Percentiles rank a stretch among this genome's conserved stretches.
Conservation (phyloP, 1,140 invertebrate species). For the Paramacrobiotus metropolitanus region DNA sequence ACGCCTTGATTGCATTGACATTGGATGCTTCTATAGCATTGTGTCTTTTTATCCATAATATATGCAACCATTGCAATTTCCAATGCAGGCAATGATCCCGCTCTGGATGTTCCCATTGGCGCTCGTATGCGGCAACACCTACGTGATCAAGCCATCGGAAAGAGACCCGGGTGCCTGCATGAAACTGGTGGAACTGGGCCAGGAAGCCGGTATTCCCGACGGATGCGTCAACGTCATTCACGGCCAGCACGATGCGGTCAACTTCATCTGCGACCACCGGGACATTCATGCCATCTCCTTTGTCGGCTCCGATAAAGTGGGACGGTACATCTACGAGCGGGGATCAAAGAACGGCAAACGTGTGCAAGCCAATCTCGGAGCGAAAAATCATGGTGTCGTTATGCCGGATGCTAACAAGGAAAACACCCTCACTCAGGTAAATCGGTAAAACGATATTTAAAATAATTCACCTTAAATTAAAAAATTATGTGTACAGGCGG, state of each 20-base stretch:
- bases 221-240: conserved; percentile 90
- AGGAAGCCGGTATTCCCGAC: conserved; percentile 70
- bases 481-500: too few species aligned
- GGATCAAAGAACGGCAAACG: conserved; percentile 72
- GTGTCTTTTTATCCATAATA: not conserved
- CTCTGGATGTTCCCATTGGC: conserved; percentile 95
- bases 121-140: conserved; percentile 60
- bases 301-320: conserved; percentile 85
- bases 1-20: too few species aligned
- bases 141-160: conserved; percentile 66
- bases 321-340: conserved; percentile 81
- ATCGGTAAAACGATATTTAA: too few species aligned
- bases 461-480: too few species aligned
- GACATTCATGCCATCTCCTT: conserved; percentile 94
- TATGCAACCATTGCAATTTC: conserved; percentile 11
- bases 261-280: conserved; percentile 88
- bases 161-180: conserved; percentile 86
- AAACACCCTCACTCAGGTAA: conserved; percentile 58
- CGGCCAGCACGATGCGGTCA: conserved; percentile 71
- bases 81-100: conserved; percentile 87
- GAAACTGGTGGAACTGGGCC: conserved; percentile 66
- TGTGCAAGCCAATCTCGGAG: conserved; percentile 92
- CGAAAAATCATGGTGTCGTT: conserved; percentile 94
- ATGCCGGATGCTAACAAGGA: conserved; percentile 95
- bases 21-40: not conserved